Conservation (phyloP, 1,140 invertebrate genomes). For the Semibalanus balanoides region DNA sequence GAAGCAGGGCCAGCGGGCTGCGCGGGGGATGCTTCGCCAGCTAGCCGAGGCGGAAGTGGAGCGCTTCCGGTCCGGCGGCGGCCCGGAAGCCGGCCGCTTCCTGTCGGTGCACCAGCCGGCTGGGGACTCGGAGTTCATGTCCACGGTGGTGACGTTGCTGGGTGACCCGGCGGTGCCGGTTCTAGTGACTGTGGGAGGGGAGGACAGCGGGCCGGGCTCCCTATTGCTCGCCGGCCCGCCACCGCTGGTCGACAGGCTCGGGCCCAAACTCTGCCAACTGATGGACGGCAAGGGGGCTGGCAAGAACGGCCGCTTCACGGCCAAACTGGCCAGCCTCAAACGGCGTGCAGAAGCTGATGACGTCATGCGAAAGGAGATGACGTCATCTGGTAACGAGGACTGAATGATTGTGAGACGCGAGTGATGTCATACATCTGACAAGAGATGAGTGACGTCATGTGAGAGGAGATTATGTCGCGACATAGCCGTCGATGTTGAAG, state of each 20-base stretch:
- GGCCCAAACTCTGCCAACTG: neutral
- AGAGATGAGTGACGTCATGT: too few species aligned
- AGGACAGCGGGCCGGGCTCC: neutral
- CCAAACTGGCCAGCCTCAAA: neutral
- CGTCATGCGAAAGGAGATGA: too few species aligned
- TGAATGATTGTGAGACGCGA: too few species aligned
- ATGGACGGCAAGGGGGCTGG: constrained; percentile 19
- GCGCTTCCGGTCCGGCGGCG: neutral
- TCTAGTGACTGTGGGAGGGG: neutral
- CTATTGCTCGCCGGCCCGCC: neutral
- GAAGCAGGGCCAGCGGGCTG: neutral
- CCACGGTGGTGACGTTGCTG: neutral
- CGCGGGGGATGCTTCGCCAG: neutral
- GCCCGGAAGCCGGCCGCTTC: neutral
- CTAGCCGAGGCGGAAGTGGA: neutral
- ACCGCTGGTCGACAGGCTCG: neutral
- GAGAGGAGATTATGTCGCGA: too few species aligned
- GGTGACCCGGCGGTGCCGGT: neutral
- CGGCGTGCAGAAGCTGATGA: too few species aligned
- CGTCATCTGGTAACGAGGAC: too few species aligned
- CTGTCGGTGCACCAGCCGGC: neutral
- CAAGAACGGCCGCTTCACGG: constrained; percentile 1
- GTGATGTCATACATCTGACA: too few species aligned
- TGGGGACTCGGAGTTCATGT: neutral
- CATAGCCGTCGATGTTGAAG: too few species aligned